phyloP scores from a whole-genome alignment of 2,888 invertebrate genomes.

The Mesopsocus fuscifrons region DNA sequence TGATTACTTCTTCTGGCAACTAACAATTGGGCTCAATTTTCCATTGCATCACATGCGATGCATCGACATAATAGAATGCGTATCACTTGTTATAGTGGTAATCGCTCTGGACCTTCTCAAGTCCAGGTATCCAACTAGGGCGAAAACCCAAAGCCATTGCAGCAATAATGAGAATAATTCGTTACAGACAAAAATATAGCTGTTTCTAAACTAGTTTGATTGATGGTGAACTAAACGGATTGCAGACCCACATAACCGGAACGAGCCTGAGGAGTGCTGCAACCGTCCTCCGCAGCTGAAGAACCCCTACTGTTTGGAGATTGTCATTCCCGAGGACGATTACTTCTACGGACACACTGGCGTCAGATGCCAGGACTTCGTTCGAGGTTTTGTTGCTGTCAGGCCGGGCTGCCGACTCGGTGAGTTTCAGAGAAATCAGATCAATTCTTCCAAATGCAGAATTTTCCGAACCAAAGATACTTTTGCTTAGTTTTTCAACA shows the following conservation, averaged over 20 bases:
- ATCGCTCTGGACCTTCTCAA: no score
- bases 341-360: constrained; percentile 73
- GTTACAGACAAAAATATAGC: no score
- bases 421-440: constrained; percentile 23
- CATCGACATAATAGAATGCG: no score
- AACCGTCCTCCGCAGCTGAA: constrained; percentile 59
- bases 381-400: constrained; percentile 70
- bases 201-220: no score
- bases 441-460: background rate
- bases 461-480: background rate
- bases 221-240: no score
- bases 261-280: constrained; percentile 84
- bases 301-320: constrained; percentile 83
- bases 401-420: constrained; percentile 74
- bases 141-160: no score
- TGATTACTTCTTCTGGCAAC: no score
- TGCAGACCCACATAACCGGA: constrained; percentile 63
- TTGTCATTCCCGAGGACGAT: constrained; percentile 72
- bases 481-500: constrained; percentile 4
- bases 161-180: no score
- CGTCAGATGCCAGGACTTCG: constrained; percentile 77
- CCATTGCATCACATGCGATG: no score
- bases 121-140: no score
- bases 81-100: no score
- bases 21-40: no score